phyloP scores from a whole-genome alignment of 2,797 vertebrate species.

The Arctocebus calabarensis region DNA sequence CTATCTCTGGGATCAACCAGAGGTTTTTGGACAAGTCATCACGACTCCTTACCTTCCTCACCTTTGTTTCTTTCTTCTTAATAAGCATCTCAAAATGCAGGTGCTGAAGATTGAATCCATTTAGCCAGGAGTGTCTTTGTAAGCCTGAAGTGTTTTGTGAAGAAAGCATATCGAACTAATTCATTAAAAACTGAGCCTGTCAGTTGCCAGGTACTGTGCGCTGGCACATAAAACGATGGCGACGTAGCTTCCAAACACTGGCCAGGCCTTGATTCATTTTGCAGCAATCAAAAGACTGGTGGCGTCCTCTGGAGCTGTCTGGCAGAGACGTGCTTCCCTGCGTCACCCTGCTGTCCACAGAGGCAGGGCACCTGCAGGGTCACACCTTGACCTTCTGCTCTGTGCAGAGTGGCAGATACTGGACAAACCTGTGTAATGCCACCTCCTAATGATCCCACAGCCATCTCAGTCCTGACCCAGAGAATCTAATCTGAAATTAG shows the following conservation, averaged over 20 bases:
- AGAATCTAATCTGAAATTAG: constrained; percentile 82
- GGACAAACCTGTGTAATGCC: constrained; percentile 55
- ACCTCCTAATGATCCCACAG: constrained; percentile 68
- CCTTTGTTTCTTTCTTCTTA: too few species aligned
- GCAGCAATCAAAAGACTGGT: background rate
- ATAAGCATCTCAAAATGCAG: background rate
- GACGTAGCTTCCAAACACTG: too few species aligned
- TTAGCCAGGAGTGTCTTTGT: background rate
- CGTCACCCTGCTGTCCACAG: background rate
- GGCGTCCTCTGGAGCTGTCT: background rate
- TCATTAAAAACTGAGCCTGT: accelerated
- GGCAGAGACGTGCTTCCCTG: accelerated
- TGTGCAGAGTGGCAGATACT: background rate
- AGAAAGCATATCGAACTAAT: accelerated
- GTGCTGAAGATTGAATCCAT: background rate
- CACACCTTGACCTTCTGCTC: constrained; percentile 74
- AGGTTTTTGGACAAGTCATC: background rate
- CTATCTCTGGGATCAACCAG: background rate
- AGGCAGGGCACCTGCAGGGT: constrained; percentile 67
- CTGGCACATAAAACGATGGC: too few species aligned
- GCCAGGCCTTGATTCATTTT: background rate
- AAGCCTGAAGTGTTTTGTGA: background rate
- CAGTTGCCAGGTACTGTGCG: accelerated
- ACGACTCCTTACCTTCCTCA: background rate
- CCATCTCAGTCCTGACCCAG: constrained; percentile 82